Conservation (phyloP, 2,797 vertebrate genomes). For the Carapus acus region DNA sequence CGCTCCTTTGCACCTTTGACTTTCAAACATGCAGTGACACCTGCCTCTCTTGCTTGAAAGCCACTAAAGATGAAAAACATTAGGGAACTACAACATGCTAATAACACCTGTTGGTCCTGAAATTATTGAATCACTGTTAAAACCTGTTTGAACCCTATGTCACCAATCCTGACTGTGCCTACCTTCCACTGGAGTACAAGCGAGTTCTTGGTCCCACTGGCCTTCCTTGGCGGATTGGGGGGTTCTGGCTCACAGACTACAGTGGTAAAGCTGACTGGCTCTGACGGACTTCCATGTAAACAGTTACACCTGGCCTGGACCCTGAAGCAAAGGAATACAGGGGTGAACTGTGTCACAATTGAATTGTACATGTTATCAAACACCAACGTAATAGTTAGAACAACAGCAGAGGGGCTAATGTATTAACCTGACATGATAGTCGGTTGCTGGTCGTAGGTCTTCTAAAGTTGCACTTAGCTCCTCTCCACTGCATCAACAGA, state of each 20-base stretch:
- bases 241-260: constrained; percentile 87
- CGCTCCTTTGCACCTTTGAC: neutral
- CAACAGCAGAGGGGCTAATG: neutral
- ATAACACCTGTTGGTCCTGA: no score
- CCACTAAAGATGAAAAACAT: neutral
- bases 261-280: constrained; percentile 88
- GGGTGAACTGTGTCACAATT: no score
- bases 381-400: neutral
- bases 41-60: neutral
- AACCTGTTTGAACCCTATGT: neutral
- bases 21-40: neutral
- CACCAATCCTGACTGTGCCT: constrained; percentile 28
- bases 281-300: constrained; percentile 86
- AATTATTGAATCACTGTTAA: neutral
- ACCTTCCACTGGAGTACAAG: constrained; percentile 96
- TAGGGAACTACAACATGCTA: neutral
- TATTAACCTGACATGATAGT: constrained; percentile 86
- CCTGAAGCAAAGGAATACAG: constrained; percentile 69
- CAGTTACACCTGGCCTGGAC: constrained; percentile 83
- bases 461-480: constrained; percentile 86
- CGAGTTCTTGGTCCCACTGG: constrained; percentile 90
- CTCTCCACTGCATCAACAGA: constrained; percentile 75
- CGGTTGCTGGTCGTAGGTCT: constrained; percentile 91
- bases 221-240: constrained; percentile 86
- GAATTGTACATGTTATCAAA: no score